phyloP scores from a whole-genome alignment of 2,888 invertebrate genomes.

The Perizoma affinitatum region DNA sequence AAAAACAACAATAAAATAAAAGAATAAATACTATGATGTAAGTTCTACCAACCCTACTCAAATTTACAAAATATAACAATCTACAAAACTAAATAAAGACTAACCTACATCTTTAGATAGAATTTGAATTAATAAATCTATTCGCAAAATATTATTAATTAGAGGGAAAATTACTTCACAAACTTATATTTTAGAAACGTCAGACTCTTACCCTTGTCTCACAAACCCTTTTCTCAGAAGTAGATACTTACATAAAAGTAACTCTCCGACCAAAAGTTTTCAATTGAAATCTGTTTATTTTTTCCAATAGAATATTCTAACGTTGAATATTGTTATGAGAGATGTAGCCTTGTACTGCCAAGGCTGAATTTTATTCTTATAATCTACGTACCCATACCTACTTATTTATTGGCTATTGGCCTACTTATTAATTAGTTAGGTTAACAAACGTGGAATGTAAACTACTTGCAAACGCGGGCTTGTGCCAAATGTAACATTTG shows the following conservation, averaged over 20 bases:
- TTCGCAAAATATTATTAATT: neutral
- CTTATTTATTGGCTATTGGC: too few species aligned
- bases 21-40: too few species aligned
- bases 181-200: neutral
- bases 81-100: too few species aligned
- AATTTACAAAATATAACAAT: too few species aligned
- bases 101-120: neutral
- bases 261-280: conserved; percentile 5
- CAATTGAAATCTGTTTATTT: conserved; percentile 14
- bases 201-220: conserved; percentile 4
- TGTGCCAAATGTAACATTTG: too few species aligned
- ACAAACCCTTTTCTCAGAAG: conserved; percentile 4
- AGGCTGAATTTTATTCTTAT: neutral
- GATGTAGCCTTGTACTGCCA: neutral
- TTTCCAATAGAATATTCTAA: neutral
- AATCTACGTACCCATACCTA: too few species aligned
- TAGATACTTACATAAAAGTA: neutral
- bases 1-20: too few species aligned
- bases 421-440: too few species aligned
- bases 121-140: neutral
- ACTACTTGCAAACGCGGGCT: too few species aligned
- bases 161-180: neutral
- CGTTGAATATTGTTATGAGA: neutral
- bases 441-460: too few species aligned
- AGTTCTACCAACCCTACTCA: too few species aligned